A percentile compares a stretch with the other conserved stretches of the same genome.
phyloP scores from a whole-genome alignment of 2,797 vertebrate species.

The Hipposideros larvatus region DNA sequence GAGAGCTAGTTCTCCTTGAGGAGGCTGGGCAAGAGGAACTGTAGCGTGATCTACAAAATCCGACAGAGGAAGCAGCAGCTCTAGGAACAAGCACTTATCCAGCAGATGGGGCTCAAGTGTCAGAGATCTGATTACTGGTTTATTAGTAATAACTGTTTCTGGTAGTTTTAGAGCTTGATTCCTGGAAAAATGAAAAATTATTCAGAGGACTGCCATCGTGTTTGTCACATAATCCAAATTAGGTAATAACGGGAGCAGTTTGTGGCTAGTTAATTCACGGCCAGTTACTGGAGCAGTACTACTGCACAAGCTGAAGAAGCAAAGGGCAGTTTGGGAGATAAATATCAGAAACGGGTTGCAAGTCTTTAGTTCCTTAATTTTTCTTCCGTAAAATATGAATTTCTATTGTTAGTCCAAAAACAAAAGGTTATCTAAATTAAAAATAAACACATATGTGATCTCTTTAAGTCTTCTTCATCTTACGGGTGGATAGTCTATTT shows the following conservation, averaged over 20 bases:
- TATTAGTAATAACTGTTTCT: neutral
- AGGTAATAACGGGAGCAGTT: neutral
- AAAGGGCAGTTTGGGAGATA: neutral
- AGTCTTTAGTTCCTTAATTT: neutral
- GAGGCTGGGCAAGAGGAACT: neutral
- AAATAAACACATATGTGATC: neutral
- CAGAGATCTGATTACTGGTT: neutral
- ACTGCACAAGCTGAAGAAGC: neutral
- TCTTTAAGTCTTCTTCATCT: neutral
- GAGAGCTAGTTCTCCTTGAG: neutral
- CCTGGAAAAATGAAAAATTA: neutral
- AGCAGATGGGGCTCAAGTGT: neutral
- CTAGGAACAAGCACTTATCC: neutral
- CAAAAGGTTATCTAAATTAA: neutral
- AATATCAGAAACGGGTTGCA: neutral
- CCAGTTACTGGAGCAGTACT: neutral
- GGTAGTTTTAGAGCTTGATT: neutral
- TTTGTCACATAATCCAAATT: neutral
- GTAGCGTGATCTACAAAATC: neutral
- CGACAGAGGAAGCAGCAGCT: neutral
- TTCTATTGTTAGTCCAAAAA: constrained; percentile 1
- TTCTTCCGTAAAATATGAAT: constrained; percentile 10
- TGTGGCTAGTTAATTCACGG: neutral
- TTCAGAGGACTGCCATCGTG: neutral
- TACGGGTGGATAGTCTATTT: neutral